Evolutionary conservation across 92 coral and sea anemone genomes (phyloP), one percentile per base, ranked within the genome.

Genomic region (Nematostella vectensis): DNA sequence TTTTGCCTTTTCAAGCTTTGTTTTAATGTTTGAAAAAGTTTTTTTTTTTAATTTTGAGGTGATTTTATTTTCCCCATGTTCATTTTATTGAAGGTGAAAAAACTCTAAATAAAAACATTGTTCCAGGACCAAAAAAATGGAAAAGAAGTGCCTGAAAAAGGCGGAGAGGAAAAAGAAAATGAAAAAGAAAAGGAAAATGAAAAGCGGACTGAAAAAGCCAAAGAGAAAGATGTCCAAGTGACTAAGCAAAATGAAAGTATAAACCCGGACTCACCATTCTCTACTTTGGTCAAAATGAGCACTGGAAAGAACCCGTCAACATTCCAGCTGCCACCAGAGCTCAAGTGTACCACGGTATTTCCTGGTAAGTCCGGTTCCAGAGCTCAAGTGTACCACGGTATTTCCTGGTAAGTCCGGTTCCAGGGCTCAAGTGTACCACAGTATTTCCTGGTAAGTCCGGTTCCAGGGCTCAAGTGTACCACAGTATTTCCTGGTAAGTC

Each of bases 301-400:
- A 61, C 96, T 21, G 96, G 98, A 43, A 86, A 81, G 63, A 91
- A 91, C 47, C 98, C 98, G 3, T 81, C 98, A 13, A 91, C 98
- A 1, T 91, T 91, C 36, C 57, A 86, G 0, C 83, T 91, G 25
- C 98, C 98, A 21, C 98, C 98, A 2, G 98, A 91, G 44, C 75
- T 91, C 31, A 75, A 66, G 51, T 91, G 98, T 67, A 79, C 85
- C 20, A 91, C 98, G 36, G 60, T 69, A 25, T 91, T 91, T 58
- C 98, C 98, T 74, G 98, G 98, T 70, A 33, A 50, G 65, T 1
- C 30, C 15, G n/a, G n/a, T n/a, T n/a, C n/a, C n/a, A n/a, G n/a
- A n/a, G n/a, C n/a, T n/a, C n/a, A n/a, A n/a, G n/a, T n/a, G n/a
- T n/a, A n/a, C n/a, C n/a, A n/a, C n/a, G n/a, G n/a, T n/a, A n/a